These are phyloP conservation scores for Nematopogon swammerdamellus DNA, from an alignment of 2,888 invertebrate genomes.

Conservation along the genomic window DNA sequence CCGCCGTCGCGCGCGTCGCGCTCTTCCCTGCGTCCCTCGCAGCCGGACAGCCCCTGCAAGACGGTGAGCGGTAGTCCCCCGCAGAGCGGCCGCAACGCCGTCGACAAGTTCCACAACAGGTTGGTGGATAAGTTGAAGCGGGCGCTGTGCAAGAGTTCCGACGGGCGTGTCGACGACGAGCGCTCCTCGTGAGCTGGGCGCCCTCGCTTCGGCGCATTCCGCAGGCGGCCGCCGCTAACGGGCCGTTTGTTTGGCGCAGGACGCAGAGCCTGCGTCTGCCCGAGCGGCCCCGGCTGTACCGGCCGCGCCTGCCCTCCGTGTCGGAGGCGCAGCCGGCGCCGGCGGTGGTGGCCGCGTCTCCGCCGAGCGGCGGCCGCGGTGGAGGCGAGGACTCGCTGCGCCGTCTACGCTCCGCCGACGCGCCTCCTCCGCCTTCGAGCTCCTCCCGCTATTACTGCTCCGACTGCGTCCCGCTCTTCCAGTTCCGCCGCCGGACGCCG, in stretches of 20 bases:
- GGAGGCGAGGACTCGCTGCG: constrained; percentile 47
- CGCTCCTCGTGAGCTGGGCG: constrained; percentile 52
- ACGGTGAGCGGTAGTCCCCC: constrained; percentile 65
- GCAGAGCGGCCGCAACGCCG: constrained; percentile 50
- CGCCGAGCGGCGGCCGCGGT: constrained; percentile 32
- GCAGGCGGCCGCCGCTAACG: constrained; percentile 1
- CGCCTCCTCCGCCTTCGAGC: constrained; percentile 16
- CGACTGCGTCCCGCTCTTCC: neutral
- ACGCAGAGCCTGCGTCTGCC: constrained; percentile 32
- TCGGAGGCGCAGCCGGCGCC: constrained; percentile 35
- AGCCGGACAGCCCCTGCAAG: constrained; percentile 65
- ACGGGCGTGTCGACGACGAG: constrained; percentile 40
- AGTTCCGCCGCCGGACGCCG: neutral
- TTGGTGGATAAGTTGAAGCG: constrained; percentile 76
- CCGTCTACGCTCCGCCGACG: constrained; percentile 49
- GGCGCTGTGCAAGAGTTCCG: constrained; percentile 60
- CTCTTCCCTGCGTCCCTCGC: constrained; percentile 59
- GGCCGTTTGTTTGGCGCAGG: constrained; percentile 24
- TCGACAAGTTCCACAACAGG: constrained; percentile 77
- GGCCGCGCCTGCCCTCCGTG: constrained; percentile 50
- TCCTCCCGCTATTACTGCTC: neutral
- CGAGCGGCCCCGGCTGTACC: constrained; percentile 38
- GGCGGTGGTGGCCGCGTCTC: constrained; percentile 37
- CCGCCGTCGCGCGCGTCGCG: constrained; percentile 45
- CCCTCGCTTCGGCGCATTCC: constrained; percentile 25